Percentiles rank a stretch among this genome's conserved stretches.
Conservation (phyloP, 2,113 vertebrate species). For the Monopterus albus region DNA sequence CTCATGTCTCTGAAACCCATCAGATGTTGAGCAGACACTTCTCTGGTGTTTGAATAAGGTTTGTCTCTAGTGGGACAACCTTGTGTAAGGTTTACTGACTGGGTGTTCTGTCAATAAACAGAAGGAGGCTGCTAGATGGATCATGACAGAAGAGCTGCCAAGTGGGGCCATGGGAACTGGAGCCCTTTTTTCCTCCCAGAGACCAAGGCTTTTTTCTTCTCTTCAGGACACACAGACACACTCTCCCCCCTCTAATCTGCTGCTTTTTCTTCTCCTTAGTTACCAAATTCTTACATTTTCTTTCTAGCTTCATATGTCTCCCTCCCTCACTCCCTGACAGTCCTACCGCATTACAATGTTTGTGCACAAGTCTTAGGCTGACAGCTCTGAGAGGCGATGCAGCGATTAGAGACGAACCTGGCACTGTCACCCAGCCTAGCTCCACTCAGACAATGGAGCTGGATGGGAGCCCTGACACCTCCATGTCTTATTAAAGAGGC, state of each 20-base stretch:
- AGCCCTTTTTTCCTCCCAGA: conserved; percentile 23
- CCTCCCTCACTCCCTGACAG: background rate
- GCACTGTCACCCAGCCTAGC: conserved; percentile 29
- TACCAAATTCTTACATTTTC: background rate
- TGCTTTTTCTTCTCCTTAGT: background rate
- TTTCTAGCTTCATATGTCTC: conserved; percentile 14
- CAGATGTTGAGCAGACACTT: conserved; percentile 63
- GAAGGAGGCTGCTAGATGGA: conserved; percentile 51
- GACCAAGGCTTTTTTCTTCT: background rate
- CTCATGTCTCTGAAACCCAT: too few species aligned
- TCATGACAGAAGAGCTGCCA: conserved; percentile 55
- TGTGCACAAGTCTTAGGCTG: conserved; percentile 42
- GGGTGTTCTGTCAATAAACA: conserved; percentile 72
- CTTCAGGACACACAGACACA: background rate
- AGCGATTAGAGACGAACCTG: conserved; percentile 50
- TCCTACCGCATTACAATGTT: conserved; percentile 10
- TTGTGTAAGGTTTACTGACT: conserved; percentile 79
- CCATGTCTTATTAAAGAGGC: conserved; percentile 40
- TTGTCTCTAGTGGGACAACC: conserved; percentile 50
- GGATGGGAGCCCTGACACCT: conserved; percentile 43
- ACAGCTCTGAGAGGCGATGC: conserved; percentile 53
- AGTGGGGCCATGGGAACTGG: conserved; percentile 42
- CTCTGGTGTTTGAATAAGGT: conserved; percentile 44
- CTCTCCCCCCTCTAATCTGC: background rate
- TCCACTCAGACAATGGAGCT: conserved; percentile 16